Percentiles rank a stretch among this genome's conserved stretches.
Evolutionary conservation across 2,113 vertebrate genomes (phyloP).

Genomic region (Pelusios castaneus): DNA sequence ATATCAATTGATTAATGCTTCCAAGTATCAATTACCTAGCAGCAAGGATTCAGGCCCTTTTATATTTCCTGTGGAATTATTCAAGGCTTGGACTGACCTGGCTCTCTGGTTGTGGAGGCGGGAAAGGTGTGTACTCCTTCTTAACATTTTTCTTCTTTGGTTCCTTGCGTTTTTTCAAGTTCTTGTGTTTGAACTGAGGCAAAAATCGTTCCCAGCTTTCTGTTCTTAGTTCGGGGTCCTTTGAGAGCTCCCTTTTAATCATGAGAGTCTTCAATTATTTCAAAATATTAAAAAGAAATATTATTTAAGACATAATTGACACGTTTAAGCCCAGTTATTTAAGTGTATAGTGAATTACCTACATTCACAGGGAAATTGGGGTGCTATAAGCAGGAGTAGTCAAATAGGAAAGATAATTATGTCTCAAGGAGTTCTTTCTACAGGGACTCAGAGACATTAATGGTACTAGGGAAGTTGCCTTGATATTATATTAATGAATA

Average conservation of each 20-base stretch:
- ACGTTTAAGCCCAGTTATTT: not conserved
- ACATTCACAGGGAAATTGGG: not conserved
- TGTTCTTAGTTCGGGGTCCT: constrained; percentile 88
- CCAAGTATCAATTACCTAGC: not conserved
- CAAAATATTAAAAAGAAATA: constrained; percentile 39
- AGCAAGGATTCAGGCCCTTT: not conserved
- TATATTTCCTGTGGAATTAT: not conserved
- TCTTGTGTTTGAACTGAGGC: constrained; percentile 93
- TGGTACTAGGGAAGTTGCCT: not conserved
- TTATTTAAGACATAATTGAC: not conserved
- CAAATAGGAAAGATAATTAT: not conserved
- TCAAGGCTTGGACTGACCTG: constrained; percentile 80
- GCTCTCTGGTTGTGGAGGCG: constrained; percentile 93
- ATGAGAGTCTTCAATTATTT: constrained; percentile 88
- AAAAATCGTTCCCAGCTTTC: constrained; percentile 97
- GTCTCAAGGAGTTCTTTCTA: not conserved
- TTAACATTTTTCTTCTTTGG: constrained; percentile 92
- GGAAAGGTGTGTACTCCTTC: constrained; percentile 96
- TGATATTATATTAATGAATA: not conserved
- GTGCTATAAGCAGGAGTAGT: not conserved
- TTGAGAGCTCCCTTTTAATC: constrained; percentile 95
- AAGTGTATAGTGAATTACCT: not conserved
- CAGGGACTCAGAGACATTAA: not conserved
- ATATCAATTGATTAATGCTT: not conserved
- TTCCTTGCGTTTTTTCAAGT: constrained; percentile 91